Percentiles rank a stretch among this genome's conserved stretches.
These are phyloP conservation scores for Brachyopa scutellaris DNA, from an alignment of 2,888 invertebrate genomes.

Conservation along the genomic window DNA sequence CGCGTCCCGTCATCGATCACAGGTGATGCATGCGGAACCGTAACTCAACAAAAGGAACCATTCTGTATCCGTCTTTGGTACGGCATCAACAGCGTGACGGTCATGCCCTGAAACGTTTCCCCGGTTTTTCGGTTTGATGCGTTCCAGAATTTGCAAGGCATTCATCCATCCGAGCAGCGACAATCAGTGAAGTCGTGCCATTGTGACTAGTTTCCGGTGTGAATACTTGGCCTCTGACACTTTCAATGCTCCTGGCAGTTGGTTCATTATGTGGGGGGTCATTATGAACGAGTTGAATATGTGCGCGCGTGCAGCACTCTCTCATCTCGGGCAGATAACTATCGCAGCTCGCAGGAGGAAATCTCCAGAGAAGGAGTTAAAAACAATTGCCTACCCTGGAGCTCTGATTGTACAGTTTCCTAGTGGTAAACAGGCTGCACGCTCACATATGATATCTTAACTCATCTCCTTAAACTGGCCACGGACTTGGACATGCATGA, in stretches of 20 bases:
- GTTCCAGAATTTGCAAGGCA: conserved; percentile 29
- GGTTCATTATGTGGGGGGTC: conserved; percentile 34
- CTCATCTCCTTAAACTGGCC: conserved; percentile 62
- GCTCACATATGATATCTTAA: conserved; percentile 71
- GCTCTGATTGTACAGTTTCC: conserved; percentile 51
- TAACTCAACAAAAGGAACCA: conserved; percentile 56
- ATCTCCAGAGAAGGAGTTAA: conserved; percentile 53
- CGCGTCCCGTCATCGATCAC: conserved; percentile 66
- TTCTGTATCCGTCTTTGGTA: conserved; percentile 38
- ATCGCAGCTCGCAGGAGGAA: conserved; percentile 50
- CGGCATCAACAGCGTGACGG: conserved; percentile 55
- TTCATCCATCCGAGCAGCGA: neutral
- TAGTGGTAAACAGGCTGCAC: conserved; percentile 27
- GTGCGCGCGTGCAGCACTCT: conserved; percentile 27
- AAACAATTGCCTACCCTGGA: conserved; percentile 67
- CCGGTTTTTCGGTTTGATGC: conserved; percentile 64
- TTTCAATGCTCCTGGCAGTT: conserved; percentile 52
- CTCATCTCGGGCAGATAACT: conserved; percentile 7
- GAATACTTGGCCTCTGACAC: conserved; percentile 63
- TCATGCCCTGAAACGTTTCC: conserved; percentile 70
- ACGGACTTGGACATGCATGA: conserved; percentile 31
- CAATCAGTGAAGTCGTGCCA: conserved; percentile 21
- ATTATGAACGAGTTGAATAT: conserved; percentile 38
- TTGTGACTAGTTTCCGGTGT: conserved; percentile 64
- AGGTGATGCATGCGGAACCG: conserved; percentile 72